phyloP scores from a whole-genome alignment of 2,888 invertebrate genomes.

The Allacma fusca region DNA sequence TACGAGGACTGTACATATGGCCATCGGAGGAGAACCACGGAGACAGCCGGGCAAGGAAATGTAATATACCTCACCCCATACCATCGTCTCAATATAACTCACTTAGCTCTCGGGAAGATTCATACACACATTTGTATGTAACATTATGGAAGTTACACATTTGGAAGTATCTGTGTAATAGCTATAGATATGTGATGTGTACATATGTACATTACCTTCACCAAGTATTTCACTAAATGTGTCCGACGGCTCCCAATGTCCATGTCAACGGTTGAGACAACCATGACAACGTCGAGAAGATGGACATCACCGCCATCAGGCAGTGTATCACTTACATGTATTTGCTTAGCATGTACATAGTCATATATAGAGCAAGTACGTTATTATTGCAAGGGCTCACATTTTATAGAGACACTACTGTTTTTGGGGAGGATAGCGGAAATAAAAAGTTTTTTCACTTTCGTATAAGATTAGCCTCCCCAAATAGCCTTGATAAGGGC shows the following conservation, averaged over 20 bases:
- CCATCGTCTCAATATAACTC: too few species aligned
- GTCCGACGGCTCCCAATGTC: slow-evolving; percentile 17
- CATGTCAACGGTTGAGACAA: slow-evolving; percentile 13
- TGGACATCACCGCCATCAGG: neutral
- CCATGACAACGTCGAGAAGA: neutral
- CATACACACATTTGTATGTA: neutral
- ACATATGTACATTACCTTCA: neutral
- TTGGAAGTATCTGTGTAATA: too few species aligned
- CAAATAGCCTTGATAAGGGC: too few species aligned
- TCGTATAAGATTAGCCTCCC: too few species aligned
- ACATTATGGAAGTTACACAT: neutral
- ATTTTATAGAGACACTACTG: too few species aligned
- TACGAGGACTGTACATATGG: neutral
- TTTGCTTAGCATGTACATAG: neutral
- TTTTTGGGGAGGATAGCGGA: too few species aligned
- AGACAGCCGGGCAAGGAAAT: neutral
- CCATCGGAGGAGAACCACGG: neutral
- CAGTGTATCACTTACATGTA: neutral
- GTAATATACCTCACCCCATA: slow-evolving; percentile 20
- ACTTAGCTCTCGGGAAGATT: too few species aligned
- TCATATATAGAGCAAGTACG: too few species aligned
- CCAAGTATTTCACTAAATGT: slow-evolving; percentile 17
- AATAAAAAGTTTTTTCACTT: too few species aligned
- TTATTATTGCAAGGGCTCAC: too few species aligned
- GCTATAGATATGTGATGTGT: too few species aligned